phyloP scores from a whole-genome alignment of 2,797 vertebrate genomes.

The Melanotaenia boesemani region DNA sequence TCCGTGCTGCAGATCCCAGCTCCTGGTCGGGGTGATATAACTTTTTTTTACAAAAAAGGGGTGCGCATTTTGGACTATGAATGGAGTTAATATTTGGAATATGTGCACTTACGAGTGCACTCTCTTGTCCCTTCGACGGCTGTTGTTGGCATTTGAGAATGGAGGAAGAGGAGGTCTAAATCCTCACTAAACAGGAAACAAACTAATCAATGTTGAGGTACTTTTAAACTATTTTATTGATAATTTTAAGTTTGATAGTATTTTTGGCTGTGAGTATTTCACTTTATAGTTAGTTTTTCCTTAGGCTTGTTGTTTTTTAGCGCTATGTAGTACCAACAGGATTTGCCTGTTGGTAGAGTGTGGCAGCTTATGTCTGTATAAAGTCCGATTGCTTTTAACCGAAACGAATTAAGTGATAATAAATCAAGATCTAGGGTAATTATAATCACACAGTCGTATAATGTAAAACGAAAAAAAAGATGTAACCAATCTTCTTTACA shows the following conservation, averaged over 20 bases:
- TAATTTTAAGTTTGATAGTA: background rate
- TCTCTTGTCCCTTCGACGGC: constrained; percentile 81
- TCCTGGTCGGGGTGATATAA: background rate
- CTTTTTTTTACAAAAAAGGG: background rate
- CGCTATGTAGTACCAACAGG: background rate
- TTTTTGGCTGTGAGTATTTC: background rate
- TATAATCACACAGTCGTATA: background rate
- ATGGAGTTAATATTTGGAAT: constrained; percentile 46
- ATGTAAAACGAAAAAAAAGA: background rate
- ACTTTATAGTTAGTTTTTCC: background rate
- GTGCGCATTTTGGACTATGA: constrained; percentile 26
- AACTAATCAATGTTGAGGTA: constrained; percentile 63
- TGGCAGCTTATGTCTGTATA: constrained; percentile 6
- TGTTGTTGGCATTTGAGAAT: constrained; percentile 86
- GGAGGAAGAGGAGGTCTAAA: constrained; percentile 90
- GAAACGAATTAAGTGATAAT: background rate
- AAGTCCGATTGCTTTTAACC: constrained; percentile 23
- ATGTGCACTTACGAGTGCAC: constrained; percentile 83
- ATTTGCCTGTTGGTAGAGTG: constrained; percentile 18
- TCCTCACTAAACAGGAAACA: constrained; percentile 86
- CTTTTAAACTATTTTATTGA: constrained; percentile 48
- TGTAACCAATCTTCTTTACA: background rate
- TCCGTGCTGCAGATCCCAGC: constrained; percentile 23
- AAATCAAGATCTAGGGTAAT: background rate
- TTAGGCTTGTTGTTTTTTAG: background rate